A percentile compares a stretch with the other conserved stretches of the same genome.
Evolutionary conservation across 2,113 vertebrate species (phyloP).

Genomic region (Zosterops hypoxanthus): DNA sequence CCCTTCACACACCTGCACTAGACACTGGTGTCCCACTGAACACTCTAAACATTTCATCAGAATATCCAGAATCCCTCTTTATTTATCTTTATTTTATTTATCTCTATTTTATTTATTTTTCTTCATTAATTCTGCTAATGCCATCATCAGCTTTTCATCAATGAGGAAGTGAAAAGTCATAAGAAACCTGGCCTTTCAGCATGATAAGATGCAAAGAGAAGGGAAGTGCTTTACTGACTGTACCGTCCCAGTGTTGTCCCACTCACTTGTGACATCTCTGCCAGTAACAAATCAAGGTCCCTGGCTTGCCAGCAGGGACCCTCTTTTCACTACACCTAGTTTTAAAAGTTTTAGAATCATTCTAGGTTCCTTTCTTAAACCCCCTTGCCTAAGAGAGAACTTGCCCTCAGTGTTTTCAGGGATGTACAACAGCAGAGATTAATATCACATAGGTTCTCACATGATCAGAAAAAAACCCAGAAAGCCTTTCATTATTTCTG

Average conservation of each 20-base stretch:
- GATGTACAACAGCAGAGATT: not conserved
- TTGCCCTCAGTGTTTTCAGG: not conserved
- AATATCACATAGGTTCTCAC: not conserved
- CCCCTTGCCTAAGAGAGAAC: not conserved
- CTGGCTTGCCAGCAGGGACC: not conserved
- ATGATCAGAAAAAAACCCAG: not conserved
- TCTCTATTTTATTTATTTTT: too few relatives aligned
- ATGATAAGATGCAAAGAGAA: not conserved
- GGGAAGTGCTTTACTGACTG: not conserved
- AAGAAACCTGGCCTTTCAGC: not conserved
- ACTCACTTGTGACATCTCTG: not conserved
- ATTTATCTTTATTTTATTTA: not conserved
- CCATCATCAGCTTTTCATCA: constrained; percentile 24
- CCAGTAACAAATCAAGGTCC: not conserved
- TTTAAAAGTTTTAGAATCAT: not conserved
- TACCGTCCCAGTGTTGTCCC: not conserved
- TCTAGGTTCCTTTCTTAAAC: not conserved
- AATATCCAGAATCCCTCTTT: not conserved
- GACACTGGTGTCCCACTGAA: not conserved
- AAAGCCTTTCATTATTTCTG: not conserved
- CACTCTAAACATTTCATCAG: not conserved
- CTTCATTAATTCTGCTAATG: constrained; percentile 33
- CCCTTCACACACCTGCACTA: not conserved
- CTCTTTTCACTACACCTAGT: not conserved
- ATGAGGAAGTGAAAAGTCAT: not conserved